Conservation (phyloP, 2,888 invertebrate genomes). For the Lagria hirta region DNA sequence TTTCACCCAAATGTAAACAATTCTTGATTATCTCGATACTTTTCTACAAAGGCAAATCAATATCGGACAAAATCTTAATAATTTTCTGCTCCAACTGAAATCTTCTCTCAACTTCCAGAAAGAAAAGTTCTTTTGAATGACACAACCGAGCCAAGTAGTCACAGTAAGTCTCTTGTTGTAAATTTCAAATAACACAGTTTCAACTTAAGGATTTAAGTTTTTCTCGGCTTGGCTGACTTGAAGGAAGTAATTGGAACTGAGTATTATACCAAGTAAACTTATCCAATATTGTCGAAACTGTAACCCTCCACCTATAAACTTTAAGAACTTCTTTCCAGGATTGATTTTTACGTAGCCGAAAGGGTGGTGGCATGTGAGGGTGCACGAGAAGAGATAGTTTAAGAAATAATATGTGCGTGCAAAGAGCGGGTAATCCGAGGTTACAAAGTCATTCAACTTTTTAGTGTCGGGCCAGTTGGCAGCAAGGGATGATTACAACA, state of each 20-base stretch:
- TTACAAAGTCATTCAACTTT: slow-evolving; percentile 50
- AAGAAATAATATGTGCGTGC: slow-evolving; percentile 40
- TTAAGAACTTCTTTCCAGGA: slow-evolving; percentile 3
- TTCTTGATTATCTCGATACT: too few species aligned
- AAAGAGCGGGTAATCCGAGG: slow-evolving; percentile 39
- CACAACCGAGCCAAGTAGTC: too few species aligned
- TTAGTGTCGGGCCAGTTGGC: slow-evolving; percentile 50
- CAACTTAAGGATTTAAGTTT: too few species aligned
- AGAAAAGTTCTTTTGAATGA: too few species aligned
- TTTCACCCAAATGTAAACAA: too few species aligned
- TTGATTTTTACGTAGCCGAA: slow-evolving; percentile 11
- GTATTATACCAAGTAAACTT: slow-evolving; percentile 6
- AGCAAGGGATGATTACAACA: slow-evolving; percentile 44
- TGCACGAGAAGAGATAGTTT: slow-evolving; percentile 23
- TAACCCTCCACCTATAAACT: slow-evolving; percentile 1
- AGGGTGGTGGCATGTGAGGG: not conserved
- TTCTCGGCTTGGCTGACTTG: too few species aligned
- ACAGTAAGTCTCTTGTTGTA: too few species aligned
- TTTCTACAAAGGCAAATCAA: too few species aligned
- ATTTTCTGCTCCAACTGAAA: too few species aligned
- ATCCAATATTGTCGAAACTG: slow-evolving; percentile 9
- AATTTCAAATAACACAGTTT: too few species aligned
- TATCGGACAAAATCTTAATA: too few species aligned
- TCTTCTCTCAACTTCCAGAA: too few species aligned
- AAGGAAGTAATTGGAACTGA: slow-evolving; percentile 11